These are phyloP conservation scores for Carterocephalus palaemon DNA, from an alignment of 2,888 invertebrate genomes.

Conservation along the genomic window DNA sequence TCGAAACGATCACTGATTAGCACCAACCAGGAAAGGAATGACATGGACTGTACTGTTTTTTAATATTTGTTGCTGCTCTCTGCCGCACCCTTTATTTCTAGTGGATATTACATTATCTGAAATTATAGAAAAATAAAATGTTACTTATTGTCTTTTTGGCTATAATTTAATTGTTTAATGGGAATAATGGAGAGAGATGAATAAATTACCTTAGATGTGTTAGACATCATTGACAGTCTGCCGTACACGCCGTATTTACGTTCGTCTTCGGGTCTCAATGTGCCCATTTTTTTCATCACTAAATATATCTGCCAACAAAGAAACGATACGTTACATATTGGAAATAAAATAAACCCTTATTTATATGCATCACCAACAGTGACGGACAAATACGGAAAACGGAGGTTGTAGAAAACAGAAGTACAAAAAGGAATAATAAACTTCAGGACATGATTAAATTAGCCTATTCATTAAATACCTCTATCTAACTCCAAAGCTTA, in stretches of 20 bases:
- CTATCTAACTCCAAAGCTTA: too few species aligned
- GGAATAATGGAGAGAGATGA: too few species aligned
- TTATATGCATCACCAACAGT: too few species aligned
- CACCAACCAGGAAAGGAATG: not conserved
- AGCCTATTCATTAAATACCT: too few species aligned
- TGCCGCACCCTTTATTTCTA: not conserved
- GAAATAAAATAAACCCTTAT: too few species aligned
- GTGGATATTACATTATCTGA: conserved; percentile 7
- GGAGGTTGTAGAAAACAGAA: too few species aligned
- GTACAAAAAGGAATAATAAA: too few species aligned
- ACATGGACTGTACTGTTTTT: not conserved
- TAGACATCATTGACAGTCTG: conserved; percentile 61
- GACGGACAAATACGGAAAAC: too few species aligned
- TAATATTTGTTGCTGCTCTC: not conserved
- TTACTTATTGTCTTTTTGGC: too few species aligned
- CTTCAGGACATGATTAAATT: too few species aligned
- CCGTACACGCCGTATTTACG: conserved; percentile 82
- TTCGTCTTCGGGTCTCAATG: conserved; percentile 81
- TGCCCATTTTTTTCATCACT: conserved; percentile 84
- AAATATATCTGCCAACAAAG: conserved; percentile 72
- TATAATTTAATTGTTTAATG: too few species aligned
- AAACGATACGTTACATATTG: not conserved
- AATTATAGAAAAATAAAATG: not conserved
- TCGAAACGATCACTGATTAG: conserved; percentile 9
- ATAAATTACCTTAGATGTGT: conserved; percentile 55